A percentile compares a stretch with the other conserved stretches of the same genome.
Evolutionary conservation across 1,140 invertebrate species (phyloP).

Genomic region (Leptinotarsa texana): DNA sequence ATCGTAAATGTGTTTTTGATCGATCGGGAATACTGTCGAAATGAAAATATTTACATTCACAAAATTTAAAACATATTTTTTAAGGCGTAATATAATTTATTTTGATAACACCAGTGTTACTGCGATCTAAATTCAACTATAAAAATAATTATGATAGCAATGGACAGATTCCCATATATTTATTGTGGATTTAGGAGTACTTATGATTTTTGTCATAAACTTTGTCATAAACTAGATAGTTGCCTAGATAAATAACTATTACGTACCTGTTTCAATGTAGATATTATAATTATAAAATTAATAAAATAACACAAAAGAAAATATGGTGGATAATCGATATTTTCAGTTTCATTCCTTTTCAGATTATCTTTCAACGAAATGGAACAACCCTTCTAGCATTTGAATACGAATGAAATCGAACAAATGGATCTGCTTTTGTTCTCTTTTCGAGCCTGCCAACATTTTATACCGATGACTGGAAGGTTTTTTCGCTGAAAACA

Average conservation of each 20-base stretch:
- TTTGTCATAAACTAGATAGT: no score
- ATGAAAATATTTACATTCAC: conserved; percentile 6
- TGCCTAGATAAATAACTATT: no score
- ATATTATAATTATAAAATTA: not conserved
- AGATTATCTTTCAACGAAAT: no score
- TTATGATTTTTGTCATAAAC: no score
- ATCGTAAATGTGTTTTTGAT: conserved; percentile 27
- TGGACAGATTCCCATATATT: not conserved
- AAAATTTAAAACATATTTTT: not conserved
- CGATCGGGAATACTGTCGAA: conserved; percentile 6
- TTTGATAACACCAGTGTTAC: not conserved
- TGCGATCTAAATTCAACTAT: not conserved
- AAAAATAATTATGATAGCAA: not conserved
- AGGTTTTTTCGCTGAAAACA: conserved; percentile 40
- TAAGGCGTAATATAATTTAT: not conserved
- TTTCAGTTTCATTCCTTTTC: no score
- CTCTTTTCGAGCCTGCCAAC: conserved; percentile 11
- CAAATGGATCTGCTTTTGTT: conserved; percentile 9
- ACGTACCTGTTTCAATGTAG: not conserved
- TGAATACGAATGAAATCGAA: conserved; percentile 13
- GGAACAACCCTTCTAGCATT: conserved; percentile 6
- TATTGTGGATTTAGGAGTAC: no score
- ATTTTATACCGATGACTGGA: conserved; percentile 22
- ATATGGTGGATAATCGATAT: no score
- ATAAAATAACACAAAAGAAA: no score